Conservation (phyloP, 2,797 vertebrate species). For the Macropodus opercularis region DNA sequence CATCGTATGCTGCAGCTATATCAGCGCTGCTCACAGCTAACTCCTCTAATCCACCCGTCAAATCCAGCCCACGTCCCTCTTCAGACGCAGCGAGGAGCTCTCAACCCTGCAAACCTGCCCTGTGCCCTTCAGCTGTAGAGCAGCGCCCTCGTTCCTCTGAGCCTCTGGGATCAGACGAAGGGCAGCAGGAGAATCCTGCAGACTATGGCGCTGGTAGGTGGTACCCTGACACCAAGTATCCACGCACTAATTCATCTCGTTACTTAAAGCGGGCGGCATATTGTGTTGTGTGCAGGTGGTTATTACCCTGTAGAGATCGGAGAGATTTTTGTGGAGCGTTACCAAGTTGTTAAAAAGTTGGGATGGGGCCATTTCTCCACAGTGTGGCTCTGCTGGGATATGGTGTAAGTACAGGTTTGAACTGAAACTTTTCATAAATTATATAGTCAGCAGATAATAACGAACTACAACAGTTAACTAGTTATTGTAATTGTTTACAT, state of each 20-base stretch:
- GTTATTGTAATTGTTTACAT: conserved; percentile 31
- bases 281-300: conserved; percentile 78
- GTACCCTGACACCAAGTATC: background rate
- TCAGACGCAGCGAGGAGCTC: conserved; percentile 1
- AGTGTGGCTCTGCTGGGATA: conserved; percentile 92
- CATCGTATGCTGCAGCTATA: conserved; percentile 75
- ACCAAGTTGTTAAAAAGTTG: conserved; percentile 89
- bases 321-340: conserved; percentile 86
- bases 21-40: conserved; percentile 57
- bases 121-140: conserved; percentile 14
- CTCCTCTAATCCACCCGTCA: conserved; percentile 14
- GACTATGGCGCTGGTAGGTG: conserved; percentile 73
- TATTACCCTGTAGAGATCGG: conserved; percentile 86
- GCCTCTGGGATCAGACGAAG: conserved; percentile 46
- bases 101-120: conserved; percentile 1
- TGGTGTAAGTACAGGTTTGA: conserved; percentile 80
- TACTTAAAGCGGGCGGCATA: background rate
- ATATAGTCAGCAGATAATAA: background rate
- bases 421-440: background rate
- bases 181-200: conserved; percentile 73
- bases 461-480: conserved; percentile 13
- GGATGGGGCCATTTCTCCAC: conserved; percentile 94
- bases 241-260: background rate
- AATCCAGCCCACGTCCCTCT: conserved; percentile 8
- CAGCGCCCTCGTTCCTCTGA: conserved; percentile 12